These are phyloP conservation scores for Caloenas nicobarica DNA, from an alignment of 2,113 vertebrate species.

Conservation along the genomic window DNA sequence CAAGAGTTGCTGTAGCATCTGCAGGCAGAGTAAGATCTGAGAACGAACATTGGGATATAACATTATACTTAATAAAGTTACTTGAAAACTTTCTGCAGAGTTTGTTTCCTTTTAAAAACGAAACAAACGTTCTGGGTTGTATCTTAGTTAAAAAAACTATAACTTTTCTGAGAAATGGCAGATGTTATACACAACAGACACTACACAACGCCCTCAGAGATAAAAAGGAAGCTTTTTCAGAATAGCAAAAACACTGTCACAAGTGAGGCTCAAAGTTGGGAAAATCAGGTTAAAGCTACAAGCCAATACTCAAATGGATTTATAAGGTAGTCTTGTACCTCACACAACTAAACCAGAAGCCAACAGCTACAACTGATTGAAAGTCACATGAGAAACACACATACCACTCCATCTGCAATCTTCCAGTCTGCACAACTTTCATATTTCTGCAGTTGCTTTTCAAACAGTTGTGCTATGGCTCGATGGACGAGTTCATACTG, in stretches of 20 bases:
- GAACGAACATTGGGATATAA: background rate
- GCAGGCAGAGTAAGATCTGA: background rate
- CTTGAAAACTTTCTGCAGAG: background rate
- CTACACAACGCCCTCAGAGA: background rate
- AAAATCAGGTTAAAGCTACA: background rate
- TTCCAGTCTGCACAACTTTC: slow-evolving; percentile 84
- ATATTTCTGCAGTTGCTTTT: slow-evolving; percentile 90
- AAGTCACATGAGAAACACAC: background rate
- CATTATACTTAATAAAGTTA: background rate
- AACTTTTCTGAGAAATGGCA: background rate
- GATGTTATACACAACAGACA: background rate
- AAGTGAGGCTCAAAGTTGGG: background rate
- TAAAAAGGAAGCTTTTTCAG: background rate
- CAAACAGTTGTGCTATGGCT: slow-evolving; percentile 94
- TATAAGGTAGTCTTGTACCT: no score
- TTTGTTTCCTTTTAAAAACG: background rate
- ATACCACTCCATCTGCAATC: slow-evolving; percentile 89
- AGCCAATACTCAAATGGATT: background rate
- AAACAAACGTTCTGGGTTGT: background rate
- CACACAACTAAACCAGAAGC: background rate
- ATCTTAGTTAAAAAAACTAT: background rate
- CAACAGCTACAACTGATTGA: background rate
- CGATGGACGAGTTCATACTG: slow-evolving; percentile 97
- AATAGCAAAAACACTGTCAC: background rate
- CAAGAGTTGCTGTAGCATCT: background rate